Evolutionary conservation across 2,113 vertebrate species (phyloP).

Genomic region (Chaetodon trifascialis): DNA sequence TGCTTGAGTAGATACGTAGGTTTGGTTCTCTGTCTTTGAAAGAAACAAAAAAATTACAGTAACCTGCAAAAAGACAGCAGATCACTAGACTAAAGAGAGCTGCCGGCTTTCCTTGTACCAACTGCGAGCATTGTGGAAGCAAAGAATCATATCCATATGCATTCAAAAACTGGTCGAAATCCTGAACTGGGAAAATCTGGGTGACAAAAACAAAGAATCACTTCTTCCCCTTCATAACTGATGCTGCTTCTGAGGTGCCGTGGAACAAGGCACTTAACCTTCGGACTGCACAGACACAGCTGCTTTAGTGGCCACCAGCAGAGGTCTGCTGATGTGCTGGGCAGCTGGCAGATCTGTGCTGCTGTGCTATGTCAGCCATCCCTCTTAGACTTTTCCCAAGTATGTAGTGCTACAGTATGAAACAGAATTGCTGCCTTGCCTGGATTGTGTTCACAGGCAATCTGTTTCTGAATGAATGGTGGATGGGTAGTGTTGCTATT

Average conservation of each 20-base stretch:
- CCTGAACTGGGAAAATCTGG: background rate
- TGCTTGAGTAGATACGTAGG: background rate
- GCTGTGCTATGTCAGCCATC: background rate
- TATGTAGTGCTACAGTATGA: background rate
- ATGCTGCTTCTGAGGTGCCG: conserved; percentile 37
- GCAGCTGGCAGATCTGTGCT: conserved; percentile 2
- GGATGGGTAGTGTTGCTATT: background rate
- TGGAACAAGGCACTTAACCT: conserved; percentile 63
- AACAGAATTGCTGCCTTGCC: background rate
- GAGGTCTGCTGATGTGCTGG: background rate
- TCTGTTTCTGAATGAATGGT: background rate
- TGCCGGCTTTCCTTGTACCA: background rate
- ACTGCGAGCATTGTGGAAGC: background rate
- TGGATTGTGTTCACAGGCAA: background rate
- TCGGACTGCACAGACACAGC: background rate
- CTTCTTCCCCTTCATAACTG: background rate
- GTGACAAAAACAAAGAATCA: background rate
- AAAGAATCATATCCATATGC: background rate
- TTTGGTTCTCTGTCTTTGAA: background rate
- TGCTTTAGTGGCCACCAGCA: background rate
- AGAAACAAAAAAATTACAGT: background rate
- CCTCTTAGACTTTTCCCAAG: background rate
- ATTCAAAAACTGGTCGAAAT: background rate
- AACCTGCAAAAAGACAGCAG: background rate
- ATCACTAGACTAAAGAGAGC: background rate